A percentile compares a stretch with the other conserved stretches of the same genome.
These are phyloP conservation scores for Muscicapa adusta DNA, from an alignment of 2,113 vertebrate species.

Conservation along the genomic window DNA sequence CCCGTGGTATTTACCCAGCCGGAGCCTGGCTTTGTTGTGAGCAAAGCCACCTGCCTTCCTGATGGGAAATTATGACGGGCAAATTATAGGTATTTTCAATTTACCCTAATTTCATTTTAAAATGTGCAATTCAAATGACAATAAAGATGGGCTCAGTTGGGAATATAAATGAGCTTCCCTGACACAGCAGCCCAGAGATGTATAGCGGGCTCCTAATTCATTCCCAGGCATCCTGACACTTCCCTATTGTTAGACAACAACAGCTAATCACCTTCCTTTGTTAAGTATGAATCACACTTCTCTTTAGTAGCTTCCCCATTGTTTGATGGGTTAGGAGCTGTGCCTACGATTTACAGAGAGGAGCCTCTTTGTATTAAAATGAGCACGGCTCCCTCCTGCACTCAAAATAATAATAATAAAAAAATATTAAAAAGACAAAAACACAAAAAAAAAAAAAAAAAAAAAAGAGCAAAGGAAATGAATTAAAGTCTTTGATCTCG, in stretches of 20 bases:
- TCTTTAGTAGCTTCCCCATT: conserved; percentile 52
- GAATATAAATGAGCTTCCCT: conserved; percentile 27
- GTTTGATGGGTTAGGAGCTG: conserved; percentile 47
- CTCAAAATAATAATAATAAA: neutral
- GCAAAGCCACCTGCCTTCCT: conserved; percentile 23
- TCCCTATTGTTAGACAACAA: conserved; percentile 44
- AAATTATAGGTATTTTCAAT: conserved; percentile 57
- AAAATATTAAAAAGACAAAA: neutral
- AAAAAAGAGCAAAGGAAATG: neutral
- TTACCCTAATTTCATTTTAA: conserved; percentile 35
- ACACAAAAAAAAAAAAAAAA: neutral
- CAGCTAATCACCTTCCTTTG: conserved; percentile 54
- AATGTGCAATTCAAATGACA: conserved; percentile 53
- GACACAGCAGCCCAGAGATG: neutral
- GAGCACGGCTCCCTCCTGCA: neutral
- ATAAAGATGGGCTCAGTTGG: conserved; percentile 24
- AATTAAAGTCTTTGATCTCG: conserved; percentile 43
- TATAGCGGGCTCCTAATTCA: conserved; percentile 31
- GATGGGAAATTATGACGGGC: conserved; percentile 13
- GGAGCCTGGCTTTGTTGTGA: neutral
- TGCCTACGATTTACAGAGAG: conserved; percentile 42
- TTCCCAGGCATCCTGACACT: conserved; percentile 51
- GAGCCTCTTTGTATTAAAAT: conserved; percentile 34
- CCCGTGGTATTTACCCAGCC: neutral
- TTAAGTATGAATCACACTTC: conserved; percentile 52